Percentiles rank a stretch among this genome's conserved stretches.
These are phyloP conservation scores for Bombus difficillimus DNA, from an alignment of 1,140 invertebrate genomes.

Conservation along the genomic window DNA sequence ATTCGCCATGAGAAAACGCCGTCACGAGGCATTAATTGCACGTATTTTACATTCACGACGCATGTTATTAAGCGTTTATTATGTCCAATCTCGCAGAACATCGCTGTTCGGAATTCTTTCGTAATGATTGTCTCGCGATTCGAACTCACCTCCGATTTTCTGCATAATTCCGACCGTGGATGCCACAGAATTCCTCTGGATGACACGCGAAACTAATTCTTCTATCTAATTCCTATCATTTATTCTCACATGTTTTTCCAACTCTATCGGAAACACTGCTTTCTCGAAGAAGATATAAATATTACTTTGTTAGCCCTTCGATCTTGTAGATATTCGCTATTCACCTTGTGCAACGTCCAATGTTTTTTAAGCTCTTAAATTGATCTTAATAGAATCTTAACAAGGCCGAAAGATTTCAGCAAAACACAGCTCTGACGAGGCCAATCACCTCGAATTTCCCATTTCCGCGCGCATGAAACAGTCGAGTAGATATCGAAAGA, in stretches of 20 bases:
- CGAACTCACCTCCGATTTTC: not conserved
- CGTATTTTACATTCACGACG: not conserved
- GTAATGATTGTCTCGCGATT: not conserved
- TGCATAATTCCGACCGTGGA: not conserved
- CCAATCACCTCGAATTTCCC: conserved; percentile 43
- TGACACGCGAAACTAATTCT: not conserved
- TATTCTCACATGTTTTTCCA: not conserved
- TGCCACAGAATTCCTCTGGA: not conserved
- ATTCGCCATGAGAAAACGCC: conserved; percentile 11
- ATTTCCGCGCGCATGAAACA: conserved; percentile 36
- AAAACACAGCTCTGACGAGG: not conserved
- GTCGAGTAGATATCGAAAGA: conserved; percentile 52
- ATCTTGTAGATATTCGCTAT: no score
- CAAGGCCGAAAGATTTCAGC: no score
- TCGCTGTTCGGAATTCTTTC: not conserved
- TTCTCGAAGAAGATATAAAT: not conserved
- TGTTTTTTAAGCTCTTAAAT: no score
- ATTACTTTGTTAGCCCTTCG: no score
- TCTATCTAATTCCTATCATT: not conserved
- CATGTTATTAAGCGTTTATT: not conserved
- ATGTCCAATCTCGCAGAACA: not conserved
- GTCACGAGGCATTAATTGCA: not conserved
- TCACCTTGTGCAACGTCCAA: no score
- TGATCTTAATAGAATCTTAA: no score
- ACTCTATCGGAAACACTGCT: not conserved